Conservation (phyloP, 2,888 invertebrate genomes). For the Ennomos fuscantarius region DNA sequence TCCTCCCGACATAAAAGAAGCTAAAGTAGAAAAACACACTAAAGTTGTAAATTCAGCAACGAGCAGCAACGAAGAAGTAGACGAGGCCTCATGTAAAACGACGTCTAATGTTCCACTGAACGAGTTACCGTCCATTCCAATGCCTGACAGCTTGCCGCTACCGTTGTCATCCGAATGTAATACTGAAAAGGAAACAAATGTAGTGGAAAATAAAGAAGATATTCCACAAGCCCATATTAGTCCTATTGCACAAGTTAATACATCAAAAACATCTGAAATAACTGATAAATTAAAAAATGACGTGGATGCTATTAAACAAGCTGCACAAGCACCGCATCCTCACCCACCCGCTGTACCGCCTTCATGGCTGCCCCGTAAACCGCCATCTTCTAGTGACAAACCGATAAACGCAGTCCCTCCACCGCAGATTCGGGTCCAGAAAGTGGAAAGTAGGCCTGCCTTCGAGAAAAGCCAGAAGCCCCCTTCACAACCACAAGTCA, state of each 20-base stretch:
- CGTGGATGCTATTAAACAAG: constrained; percentile 42
- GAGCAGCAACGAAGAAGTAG: constrained; percentile 37
- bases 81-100: constrained; percentile 41
- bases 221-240: constrained; percentile 24
- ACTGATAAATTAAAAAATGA: constrained; percentile 40
- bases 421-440: constrained; percentile 70
- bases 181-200: constrained; percentile 41
- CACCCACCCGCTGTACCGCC: constrained; percentile 76
- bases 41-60: constrained; percentile 29
- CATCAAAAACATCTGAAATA: constrained; percentile 42
- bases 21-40: constrained; percentile 40
- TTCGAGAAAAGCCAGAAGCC: constrained; percentile 54
- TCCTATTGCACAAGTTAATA: constrained; percentile 24
- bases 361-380: constrained; percentile 68
- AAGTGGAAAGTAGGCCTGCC: constrained; percentile 54
- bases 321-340: constrained; percentile 61
- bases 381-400: constrained; percentile 45
- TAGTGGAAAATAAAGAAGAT: constrained; percentile 41
- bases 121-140: constrained; percentile 73
- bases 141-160: constrained; percentile 53
- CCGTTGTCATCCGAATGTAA: constrained; percentile 51
- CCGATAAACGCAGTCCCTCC: constrained; percentile 46
- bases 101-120: constrained; percentile 60
- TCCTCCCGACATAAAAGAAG: constrained; percentile 28
- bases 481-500: constrained; percentile 49